phyloP scores from a whole-genome alignment of 2,113 vertebrate genomes.

The Taurulus bubalis region DNA sequence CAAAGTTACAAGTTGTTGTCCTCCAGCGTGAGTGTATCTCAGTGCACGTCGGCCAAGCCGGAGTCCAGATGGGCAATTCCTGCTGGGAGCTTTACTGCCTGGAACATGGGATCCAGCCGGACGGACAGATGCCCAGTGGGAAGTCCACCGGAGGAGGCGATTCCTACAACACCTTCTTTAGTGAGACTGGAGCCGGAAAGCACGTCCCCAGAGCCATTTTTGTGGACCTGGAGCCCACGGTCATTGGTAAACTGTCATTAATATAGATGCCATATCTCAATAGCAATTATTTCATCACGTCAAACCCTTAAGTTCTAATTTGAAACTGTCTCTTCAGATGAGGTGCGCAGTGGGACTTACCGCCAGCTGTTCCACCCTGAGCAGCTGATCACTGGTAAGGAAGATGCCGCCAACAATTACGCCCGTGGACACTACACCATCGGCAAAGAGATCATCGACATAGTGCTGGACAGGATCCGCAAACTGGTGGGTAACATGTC shows the following conservation, averaged over 20 bases:
- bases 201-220: constrained; percentile 89
- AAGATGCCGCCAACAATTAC: constrained; percentile 79
- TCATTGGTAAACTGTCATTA: constrained; percentile 73
- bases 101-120: constrained; percentile 81
- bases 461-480: constrained; percentile 28
- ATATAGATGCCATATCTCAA: neutral
- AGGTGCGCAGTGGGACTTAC: constrained; percentile 72
- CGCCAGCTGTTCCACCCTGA: constrained; percentile 81
- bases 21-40: constrained; percentile 82
- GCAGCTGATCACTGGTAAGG: constrained; percentile 80
- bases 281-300: too few species aligned
- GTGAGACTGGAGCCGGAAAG: constrained; percentile 89
- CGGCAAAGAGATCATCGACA: constrained; percentile 30
- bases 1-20: neutral
- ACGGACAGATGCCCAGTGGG: constrained; percentile 77
- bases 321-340: constrained; percentile 36
- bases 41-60: constrained; percentile 81
- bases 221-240: constrained; percentile 89
- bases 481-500: constrained; percentile 35
- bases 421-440: constrained; percentile 75
- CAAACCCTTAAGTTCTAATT: too few species aligned
- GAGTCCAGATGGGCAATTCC: constrained; percentile 82
- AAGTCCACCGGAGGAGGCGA: constrained; percentile 84
- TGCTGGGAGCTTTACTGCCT: constrained; percentile 84
- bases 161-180: constrained; percentile 93